Base-by-base conservation (phyloP, 2,888 invertebrate genomes). In the Ferrisia virgata region DNA sequence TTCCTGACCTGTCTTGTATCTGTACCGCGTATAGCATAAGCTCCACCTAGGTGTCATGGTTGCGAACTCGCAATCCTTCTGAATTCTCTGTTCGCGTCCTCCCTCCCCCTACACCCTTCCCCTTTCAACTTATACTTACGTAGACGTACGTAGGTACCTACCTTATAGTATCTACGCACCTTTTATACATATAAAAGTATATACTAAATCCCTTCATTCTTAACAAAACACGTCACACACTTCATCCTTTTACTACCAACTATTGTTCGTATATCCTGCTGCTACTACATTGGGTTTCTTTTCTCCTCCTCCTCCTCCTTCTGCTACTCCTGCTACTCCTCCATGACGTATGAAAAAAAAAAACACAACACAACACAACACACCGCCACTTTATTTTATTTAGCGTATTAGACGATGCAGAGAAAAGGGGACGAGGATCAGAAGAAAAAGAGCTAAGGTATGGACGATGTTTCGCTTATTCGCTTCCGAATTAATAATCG, bases 41-140 rank as follows among this genome's bases (percentile, higher is more conserved):
- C 82, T 82, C 82, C 82, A 82, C 82, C 82, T 82, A 82, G 82
- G 82, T 82, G 82, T 82, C 82, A 82, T 64, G 82, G 72, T 82
- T 82, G 39, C 72, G n/a, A 43, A 31, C 40, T 40, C 43, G 13
- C n/a, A 28, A 31, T 40, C 39, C 79, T 40, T 39, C n/a, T n/a
- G n/a, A n/a, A n/a, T n/a, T n/a, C 79, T 43, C 82, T 39, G 33
- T 31, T 11, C 40, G 39, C 72, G 33, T 43, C 64, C n/a, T n/a
- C n/a, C n/a, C n/a, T n/a, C n/a, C n/a, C n/a, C n/a, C n/a, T n/a
- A n/a, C n/a, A n/a, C 2, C 2, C n/a, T 5, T 39, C 39, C 58
- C 58, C 28, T 64, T 72, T 72, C 72, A 47, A 47, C 47, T 33
- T 72, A 36, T 82, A n/a, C n/a, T n/a, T n/a, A n/a, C n/a, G n/a